Evolutionary conservation across 30 jellyfish, hydroid and myxozoan species (phyloP), one percentile per base, ranked within the genome.

Genomic region (Chrysaora quinquecirrha): DNA sequence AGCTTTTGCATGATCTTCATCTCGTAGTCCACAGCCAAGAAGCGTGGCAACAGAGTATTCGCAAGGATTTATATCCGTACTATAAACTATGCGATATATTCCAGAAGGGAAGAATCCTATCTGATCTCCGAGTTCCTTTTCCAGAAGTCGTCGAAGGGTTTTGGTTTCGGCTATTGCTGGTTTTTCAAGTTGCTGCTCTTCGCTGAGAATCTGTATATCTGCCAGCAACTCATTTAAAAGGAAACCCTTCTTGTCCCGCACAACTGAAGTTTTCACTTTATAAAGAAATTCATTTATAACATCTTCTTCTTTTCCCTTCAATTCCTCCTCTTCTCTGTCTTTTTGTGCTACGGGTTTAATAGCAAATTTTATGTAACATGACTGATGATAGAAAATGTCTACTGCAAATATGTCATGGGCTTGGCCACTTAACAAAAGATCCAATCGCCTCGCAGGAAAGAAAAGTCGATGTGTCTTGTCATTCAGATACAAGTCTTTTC

Each of bases 31-130:
- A 60, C 72, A 60, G 10, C 72, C 72, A 10, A 4, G 72, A n/a
- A 60, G 33, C 11, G 72, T 25, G 18, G 78, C 78, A 20, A 32
- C 64, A 3, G 61, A 28, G 78, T 65, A 65, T 65, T 65, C 78
- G 62, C 78, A 65, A 18, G 78, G 78, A 65, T 65, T 65, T 20
- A 65, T 30, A 6, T 65, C 84, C 3, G 76, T 46, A 32, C 71
- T 10, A 67, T 67, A 29, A 16, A 67, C 68, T 3, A 67, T 20
- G 21, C 14, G 32, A 67, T 67, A 67, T 14, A 18, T 67, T 25
- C 80, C 69, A 18, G 68, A 67, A 19, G 80, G 80, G 71, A 25
- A 67, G 22, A 67, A 67, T 18, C 43, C 64, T 3, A 67, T 67
- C n/a, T 67, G 14, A 31, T 67, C 80, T 11, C 72, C 72, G n/a